Percentiles rank a stretch among this genome's conserved stretches.
phyloP scores from a whole-genome alignment of 1,140 invertebrate species.

The Sycobia sp. region DNA sequence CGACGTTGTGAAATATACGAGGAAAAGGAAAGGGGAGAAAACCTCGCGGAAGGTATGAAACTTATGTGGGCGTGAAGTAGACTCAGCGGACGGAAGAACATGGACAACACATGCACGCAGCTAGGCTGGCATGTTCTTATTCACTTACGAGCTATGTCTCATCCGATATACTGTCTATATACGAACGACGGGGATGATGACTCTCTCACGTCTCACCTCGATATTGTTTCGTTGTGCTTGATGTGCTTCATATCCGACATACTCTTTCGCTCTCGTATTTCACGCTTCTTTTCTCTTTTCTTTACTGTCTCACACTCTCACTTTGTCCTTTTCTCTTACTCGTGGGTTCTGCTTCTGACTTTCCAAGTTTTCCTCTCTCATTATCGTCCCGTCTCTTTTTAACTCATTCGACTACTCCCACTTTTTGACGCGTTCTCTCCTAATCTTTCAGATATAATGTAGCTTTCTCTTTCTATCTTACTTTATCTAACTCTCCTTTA shows the following conservation, averaged over 20 bases:
- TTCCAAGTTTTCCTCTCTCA: no score
- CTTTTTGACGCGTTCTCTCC: conserved; percentile 32
- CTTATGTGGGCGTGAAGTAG: neutral
- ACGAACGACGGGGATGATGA: neutral
- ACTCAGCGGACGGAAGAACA: no score
- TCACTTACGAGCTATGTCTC: no score
- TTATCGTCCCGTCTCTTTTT: no score
- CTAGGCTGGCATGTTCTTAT: no score
- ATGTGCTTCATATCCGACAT: neutral
- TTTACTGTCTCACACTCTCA: neutral
- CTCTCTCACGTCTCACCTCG: conserved; percentile 5
- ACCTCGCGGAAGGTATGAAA: neutral
- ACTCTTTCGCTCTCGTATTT: conserved; percentile 20
- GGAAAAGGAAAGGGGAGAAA: neutral
- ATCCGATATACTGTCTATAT: neutral
- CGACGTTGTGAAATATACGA: neutral
- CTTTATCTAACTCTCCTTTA: conserved; percentile 5
- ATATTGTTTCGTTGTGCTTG: conserved; percentile 3
- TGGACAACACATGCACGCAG: no score
- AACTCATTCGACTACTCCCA: conserved; percentile 31
- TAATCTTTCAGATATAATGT: no score
- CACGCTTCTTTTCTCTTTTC: conserved; percentile 24
- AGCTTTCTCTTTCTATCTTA: neutral
- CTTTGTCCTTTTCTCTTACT: neutral
- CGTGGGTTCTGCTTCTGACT: no score